Percentiles rank a stretch among this genome's conserved stretches.
These are phyloP conservation scores for Acrobasis repandana DNA, from an alignment of 2,888 invertebrate species.

Conservation along the genomic window DNA sequence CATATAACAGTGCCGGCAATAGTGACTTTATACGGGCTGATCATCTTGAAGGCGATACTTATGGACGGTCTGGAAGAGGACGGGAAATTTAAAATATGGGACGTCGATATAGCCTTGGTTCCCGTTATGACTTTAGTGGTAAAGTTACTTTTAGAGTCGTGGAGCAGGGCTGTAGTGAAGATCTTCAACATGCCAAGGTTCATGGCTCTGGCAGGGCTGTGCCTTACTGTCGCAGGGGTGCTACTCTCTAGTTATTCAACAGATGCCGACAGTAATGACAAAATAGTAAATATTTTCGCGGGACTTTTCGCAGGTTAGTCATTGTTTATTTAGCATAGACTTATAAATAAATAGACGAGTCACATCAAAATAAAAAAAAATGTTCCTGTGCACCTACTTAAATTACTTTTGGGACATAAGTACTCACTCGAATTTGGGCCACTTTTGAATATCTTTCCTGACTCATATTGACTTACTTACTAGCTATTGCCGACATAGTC, in stretches of 20 bases:
- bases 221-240: conserved; percentile 82
- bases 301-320: conserved; percentile 79
- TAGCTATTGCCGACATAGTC: too few species aligned
- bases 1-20: conserved; percentile 84
- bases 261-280: conserved; percentile 67
- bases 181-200: conserved; percentile 83
- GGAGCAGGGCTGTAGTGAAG: conserved; percentile 81
- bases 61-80: conserved; percentile 71
- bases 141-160: conserved; percentile 83
- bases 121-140: conserved; percentile 84
- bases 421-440: too few species aligned
- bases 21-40: conserved; percentile 79
- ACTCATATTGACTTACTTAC: too few species aligned
- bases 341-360: not conserved
- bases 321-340: conserved; percentile 26
- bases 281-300: conserved; percentile 75
- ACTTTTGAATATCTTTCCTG: too few species aligned
- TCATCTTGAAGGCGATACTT: conserved; percentile 77
- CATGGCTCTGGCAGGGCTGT: conserved; percentile 81
- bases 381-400: too few species aligned
- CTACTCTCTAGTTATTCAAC: conserved; percentile 77
- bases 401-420: too few species aligned
- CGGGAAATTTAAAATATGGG: conserved; percentile 78
- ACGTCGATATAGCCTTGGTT: conserved; percentile 81
- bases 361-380: not conserved